Conservation (phyloP, 1,140 invertebrate species). For the Ephestia elutella region DNA sequence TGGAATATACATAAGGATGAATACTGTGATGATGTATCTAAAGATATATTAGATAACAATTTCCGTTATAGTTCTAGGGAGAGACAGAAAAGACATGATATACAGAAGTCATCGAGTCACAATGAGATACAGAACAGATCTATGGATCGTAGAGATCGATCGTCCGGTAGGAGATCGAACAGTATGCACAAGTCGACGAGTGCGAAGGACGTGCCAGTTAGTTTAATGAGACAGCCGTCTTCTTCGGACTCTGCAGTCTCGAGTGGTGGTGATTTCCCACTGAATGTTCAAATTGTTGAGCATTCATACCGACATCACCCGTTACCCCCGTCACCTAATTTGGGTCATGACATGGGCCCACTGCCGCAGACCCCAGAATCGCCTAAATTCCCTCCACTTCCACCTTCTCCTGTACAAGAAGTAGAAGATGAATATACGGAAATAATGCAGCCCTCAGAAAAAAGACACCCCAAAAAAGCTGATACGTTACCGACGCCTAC, state of each 20-base stretch:
- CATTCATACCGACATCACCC: slow-evolving; percentile 66
- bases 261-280: slow-evolving; percentile 68
- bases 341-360: slow-evolving; percentile 65
- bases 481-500: slow-evolving; percentile 73
- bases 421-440: slow-evolving; percentile 84
- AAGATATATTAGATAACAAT: slow-evolving; percentile 70
- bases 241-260: slow-evolving; percentile 68
- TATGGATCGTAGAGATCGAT: slow-evolving; percentile 74
- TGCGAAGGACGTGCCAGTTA: slow-evolving; percentile 79
- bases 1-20: slow-evolving; percentile 75
- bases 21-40: slow-evolving; percentile 72
- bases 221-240: slow-evolving; percentile 68
- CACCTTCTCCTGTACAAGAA: slow-evolving; percentile 85
- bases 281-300: slow-evolving; percentile 72
- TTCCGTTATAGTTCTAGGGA: slow-evolving; percentile 71
- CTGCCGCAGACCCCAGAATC: slow-evolving; percentile 75
- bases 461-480: slow-evolving; percentile 66
- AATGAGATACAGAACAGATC: slow-evolving; percentile 75
- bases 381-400: slow-evolving; percentile 85
- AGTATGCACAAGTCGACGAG: slow-evolving; percentile 81
- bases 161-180: slow-evolving; percentile 67
- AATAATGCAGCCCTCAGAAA: slow-evolving; percentile 75
- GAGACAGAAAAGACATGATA: slow-evolving; percentile 72
- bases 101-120: slow-evolving; percentile 76
- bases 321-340: slow-evolving; percentile 52